Evolutionary conservation across 64 coral and sea anemone species (phyloP), one percentile per base, ranked within the genome.

Genomic region (Pachyseris speciosa): DNA sequence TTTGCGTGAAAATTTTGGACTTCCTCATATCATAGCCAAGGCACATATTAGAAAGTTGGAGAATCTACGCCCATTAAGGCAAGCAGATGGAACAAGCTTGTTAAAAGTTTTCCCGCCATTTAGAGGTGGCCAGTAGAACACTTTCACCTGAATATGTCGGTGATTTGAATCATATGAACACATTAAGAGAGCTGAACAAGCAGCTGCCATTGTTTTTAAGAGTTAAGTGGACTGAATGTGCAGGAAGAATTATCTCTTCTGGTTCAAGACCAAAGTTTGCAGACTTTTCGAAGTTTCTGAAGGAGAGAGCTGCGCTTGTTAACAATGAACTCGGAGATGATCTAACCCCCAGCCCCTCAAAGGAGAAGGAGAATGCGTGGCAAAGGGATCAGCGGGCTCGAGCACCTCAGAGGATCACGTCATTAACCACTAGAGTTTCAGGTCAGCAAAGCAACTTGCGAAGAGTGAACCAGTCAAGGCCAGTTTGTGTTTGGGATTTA

Each of bases 281-380:
- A 66, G 70, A 87, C 29, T 93, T 93, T 37, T 28, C 87, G 7
- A 38, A 25, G 45, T 88, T 94, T 81, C 37, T 83, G 4, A 94
- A 80, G 37, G 85, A 88, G 22, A 43, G 75, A 83, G 92, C 92
- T 0, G 68, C 50, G 5, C 75, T 94, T 25, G 49, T 94, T 8
- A 94, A 94, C 66, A 94, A 94, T 83, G 92, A 94, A 64, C 88
- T 94, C 50, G 85, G 92, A 27, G 92, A 94, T 22, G 47, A 88
- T 42, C 49, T n/a, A n/a, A n/a, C n/a, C n/a, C n/a, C n/a, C n/a
- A n/a, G n/a, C n/a, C n/a, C n/a, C n/a, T n/a, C n/a, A n/a, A n/a
- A n/a, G n/a, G n/a, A n/a, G n/a, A n/a, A n/a, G n/a, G n/a, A n/a
- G n/a, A n/a, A n/a, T n/a, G n/a, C n/a, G n/a, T n/a, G n/a, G n/a